Evolutionary conservation across 1,140 invertebrate species (phyloP), one percentile per base, ranked within the genome.

Genomic region (Charaxes varanes): DNA sequence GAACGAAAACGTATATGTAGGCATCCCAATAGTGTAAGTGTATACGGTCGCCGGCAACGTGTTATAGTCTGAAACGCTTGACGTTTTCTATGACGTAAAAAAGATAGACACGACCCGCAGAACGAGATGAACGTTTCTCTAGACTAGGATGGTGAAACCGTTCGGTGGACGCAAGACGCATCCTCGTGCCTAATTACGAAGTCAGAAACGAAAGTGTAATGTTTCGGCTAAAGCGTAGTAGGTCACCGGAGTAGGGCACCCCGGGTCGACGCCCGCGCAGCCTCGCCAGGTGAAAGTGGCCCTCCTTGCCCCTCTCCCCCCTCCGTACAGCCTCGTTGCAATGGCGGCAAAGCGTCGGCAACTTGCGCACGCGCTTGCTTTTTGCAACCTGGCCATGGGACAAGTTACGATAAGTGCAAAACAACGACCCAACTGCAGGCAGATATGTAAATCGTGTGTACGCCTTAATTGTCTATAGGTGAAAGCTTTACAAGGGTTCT

Each of bases 311-410:
- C 62, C 59, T 55, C 61, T 31, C 53, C 63, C 71, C 48, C 41
- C 55, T 62, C 6, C 49, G 44, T n/a, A n/a, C n/a, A n/a, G n/a
- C 55, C 63, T 56, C 54, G n/a, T n/a, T n/a, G n/a, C 66, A 62
- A 61, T 66, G 61, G 53, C 62, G 37, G 59, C 57, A 63, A 65
- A 61, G 55, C 60, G 54, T 65, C 61, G 50, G 52, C 58, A 59
- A 63, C 44, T 62, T 69, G 71, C 76, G 76, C 78, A 72, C 76
- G 71, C 71, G 73, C 71, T 42, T 62, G 61, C 62, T 76, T 82
- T 80, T 80, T 80, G 79, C 76, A 80, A 80, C 63, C 70, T 73
- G 79, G 70, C 79, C 73, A 77, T 80, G 78, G 70, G 62, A 53
- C 63, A 60, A 71, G 69, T 82, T 76, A 79, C 73, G 73, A 72